Base-by-base conservation (phyloP, 2,888 invertebrate genomes). In the Dugesia japonica region DNA sequence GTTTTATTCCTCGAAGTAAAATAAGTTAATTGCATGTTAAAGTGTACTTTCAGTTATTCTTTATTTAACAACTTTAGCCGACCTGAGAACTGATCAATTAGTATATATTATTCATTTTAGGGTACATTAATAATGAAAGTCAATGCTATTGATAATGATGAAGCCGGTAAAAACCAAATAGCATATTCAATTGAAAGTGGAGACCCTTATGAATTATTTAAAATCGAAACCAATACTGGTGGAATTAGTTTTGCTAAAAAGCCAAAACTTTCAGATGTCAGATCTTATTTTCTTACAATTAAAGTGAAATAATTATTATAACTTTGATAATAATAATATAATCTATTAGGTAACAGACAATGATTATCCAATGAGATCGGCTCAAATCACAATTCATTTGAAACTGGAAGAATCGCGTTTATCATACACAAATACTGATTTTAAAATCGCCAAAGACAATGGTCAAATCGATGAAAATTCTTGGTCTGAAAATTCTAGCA, bases 191-290 rank as follows among this genome's bases (percentile, higher is more conserved):
- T 56, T 23, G 56, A 56, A 56, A n/a, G 56, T 56, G 56, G 56
- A 56, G 56, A 56, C 17, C 56, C 56, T 9, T 20, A 56, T 56
- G 23, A n/a, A 20, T n/a, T 56, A 23, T 56, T 56, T 56, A 4
- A 56, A 56, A 56, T 56, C 4, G 56, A 56, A 4, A 13, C 56
- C 4, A 56, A 4, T 23, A 7, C 7, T n/a, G 56, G 56, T 20
- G 56, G 56, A 56, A 56, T 56, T 56, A 56, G 56, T 56, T 56
- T 56, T n/a, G 56, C 56, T 56, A 56, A 56, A 56, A 56, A 56
- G 17, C 56, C 56, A 4, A 56, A 56, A 56, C 56, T n/a, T 4
- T 13, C 56, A 56, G 56, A 56, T 56, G 56, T n/a, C 17, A 56
- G 23, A 23, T 56, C 56, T 9, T 56, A 56, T 56, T 56, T 20